Evolutionary conservation across 2,113 vertebrate genomes (phyloP).

Genomic region (Acanthochromis polyacanthus): DNA sequence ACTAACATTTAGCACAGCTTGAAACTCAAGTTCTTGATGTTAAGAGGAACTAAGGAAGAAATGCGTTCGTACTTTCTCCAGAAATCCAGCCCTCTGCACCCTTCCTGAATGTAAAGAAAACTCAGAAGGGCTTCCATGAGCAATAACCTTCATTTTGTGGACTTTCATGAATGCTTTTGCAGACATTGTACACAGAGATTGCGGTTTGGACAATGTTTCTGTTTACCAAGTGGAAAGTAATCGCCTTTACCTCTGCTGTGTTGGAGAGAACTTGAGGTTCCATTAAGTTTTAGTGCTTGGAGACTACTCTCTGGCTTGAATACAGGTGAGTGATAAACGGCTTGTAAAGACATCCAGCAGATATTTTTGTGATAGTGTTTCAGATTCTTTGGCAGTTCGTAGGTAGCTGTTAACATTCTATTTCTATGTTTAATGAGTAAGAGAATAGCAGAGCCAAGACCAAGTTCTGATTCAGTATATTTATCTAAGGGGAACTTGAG

Average conservation of each 20-base stretch:
- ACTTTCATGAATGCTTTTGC: conserved; percentile 66
- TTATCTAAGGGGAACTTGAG: conserved; percentile 38
- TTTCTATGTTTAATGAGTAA: not conserved
- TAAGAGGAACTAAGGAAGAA: conserved; percentile 51
- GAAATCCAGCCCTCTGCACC: conserved; percentile 40
- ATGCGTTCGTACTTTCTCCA: conserved; percentile 30
- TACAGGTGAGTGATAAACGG: conserved; percentile 49
- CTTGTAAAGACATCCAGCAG: conserved; percentile 37
- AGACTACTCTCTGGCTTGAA: conserved; percentile 41
- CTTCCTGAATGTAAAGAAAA: conserved; percentile 27
- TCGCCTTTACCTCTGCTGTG: conserved; percentile 46
- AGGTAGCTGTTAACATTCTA: conserved; percentile 41
- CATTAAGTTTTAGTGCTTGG: conserved; percentile 44
- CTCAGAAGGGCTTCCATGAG: conserved; percentile 20
- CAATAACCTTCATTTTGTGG: conserved; percentile 54
- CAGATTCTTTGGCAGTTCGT: conserved; percentile 46
- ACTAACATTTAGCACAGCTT: conserved; percentile 42
- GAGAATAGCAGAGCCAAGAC: conserved; percentile 26
- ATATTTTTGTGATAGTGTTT: conserved; percentile 55
- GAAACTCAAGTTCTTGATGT: conserved; percentile 54
- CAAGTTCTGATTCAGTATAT: conserved; percentile 45
- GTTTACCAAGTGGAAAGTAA: conserved; percentile 70
- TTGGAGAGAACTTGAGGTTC: conserved; percentile 45
- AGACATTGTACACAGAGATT: conserved; percentile 52
- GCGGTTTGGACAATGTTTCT: conserved; percentile 59